Percentiles rank a stretch among this genome's conserved stretches.
Evolutionary conservation across 2,888 invertebrate genomes (phyloP).

Genomic region (Pyrrhia umbra): DNA sequence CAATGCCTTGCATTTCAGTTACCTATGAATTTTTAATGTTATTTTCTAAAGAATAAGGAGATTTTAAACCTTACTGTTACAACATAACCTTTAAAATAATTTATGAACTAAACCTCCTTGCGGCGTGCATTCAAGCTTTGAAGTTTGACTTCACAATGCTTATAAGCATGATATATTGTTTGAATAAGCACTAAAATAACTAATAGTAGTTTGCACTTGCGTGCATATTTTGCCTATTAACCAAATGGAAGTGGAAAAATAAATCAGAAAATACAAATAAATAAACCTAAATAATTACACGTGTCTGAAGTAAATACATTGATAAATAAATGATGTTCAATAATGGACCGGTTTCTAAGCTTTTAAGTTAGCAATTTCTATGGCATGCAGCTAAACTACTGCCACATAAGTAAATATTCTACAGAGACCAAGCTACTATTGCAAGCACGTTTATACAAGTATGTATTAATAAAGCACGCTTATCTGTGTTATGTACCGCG

Average conservation of each 20-base stretch:
- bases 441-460: not conserved
- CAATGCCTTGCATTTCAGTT: not conserved
- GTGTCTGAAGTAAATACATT: constrained; percentile 3
- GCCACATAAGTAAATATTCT: not conserved
- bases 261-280: not conserved
- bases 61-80: not conserved
- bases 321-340: constrained; percentile 3
- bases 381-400: constrained; percentile 1
- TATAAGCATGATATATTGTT: constrained; percentile 10
- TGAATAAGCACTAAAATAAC: constrained; percentile 1
- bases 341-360: constrained; percentile 14
- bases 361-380: constrained; percentile 30
- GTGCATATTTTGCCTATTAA: not conserved
- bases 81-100: not conserved
- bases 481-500: no score
- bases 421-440: not conserved
- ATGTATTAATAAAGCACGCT: no score
- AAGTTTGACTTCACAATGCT: constrained; percentile 11
- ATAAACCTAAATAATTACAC: constrained; percentile 12
- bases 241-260: no score
- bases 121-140: constrained; percentile 6
- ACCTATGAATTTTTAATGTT: not conserved
- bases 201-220: not conserved
- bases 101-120: not conserved
- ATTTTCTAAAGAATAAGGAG: not conserved